Percentiles rank a stretch among this genome's conserved stretches.
Conservation (phyloP, 2,797 vertebrate species). For the Sebastes nivosus region DNA sequence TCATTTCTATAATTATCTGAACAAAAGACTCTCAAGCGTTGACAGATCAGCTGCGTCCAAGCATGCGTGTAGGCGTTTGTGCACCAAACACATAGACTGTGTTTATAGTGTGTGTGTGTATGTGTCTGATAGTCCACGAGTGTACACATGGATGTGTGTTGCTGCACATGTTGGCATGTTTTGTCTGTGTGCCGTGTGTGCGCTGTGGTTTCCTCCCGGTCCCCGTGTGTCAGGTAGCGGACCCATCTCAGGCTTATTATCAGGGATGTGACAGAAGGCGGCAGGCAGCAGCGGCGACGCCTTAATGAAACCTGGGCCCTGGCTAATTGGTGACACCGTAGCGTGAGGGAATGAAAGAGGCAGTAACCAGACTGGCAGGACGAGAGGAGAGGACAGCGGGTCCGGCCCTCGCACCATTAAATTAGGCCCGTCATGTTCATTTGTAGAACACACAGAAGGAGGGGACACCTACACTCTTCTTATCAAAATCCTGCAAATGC, state of each 20-base stretch:
- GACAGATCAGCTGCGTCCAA: slow-evolving; percentile 65
- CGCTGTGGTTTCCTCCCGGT: slow-evolving; percentile 10
- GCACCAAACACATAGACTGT: slow-evolving; percentile 28
- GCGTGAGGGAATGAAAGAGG: slow-evolving; percentile 76
- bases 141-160: slow-evolving; percentile 1
- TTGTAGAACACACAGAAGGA: slow-evolving; percentile 60
- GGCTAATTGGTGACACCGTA: slow-evolving; percentile 86
- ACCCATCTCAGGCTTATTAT: slow-evolving; percentile 80
- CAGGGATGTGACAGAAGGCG: slow-evolving; percentile 67
- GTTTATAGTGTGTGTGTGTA: slow-evolving; percentile 13
- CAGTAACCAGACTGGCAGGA: slow-evolving; percentile 62
- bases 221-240: slow-evolving; percentile 53
- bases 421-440: slow-evolving; percentile 77
- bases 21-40: slow-evolving; percentile 62
- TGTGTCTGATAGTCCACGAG: background rate
- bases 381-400: slow-evolving; percentile 64
- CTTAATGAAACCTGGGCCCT: slow-evolving; percentile 86
- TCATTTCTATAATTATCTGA: slow-evolving; percentile 65
- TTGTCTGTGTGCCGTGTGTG: slow-evolving; percentile 1
- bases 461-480: slow-evolving; percentile 46
- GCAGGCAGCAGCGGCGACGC: slow-evolving; percentile 77
- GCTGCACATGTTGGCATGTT: background rate
- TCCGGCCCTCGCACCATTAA: slow-evolving; percentile 60
- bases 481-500: slow-evolving; percentile 54
- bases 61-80: slow-evolving; percentile 45